Conservation (phyloP, 2,888 invertebrate genomes). For the Brenthis ino region DNA sequence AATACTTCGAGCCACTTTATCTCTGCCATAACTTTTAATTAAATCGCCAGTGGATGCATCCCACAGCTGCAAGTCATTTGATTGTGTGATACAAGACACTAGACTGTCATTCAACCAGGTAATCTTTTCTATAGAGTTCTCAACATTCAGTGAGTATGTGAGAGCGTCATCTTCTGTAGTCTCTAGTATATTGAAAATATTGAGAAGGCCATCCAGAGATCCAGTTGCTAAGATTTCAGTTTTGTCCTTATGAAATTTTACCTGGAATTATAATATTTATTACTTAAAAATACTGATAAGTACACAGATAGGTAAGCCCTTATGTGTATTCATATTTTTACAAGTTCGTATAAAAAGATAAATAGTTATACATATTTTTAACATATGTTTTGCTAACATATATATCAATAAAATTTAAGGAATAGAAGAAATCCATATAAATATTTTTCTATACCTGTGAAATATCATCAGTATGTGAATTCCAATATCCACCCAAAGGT, state of each 20-base stretch:
- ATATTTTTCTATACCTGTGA: slow-evolving; percentile 80
- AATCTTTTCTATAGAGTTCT: slow-evolving; percentile 87
- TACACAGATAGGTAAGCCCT: too few relatives aligned
- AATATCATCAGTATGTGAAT: slow-evolving; percentile 91
- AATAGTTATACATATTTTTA: background rate
- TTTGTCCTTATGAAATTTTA: slow-evolving; percentile 87
- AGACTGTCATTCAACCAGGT: slow-evolving; percentile 77
- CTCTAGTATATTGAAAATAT: slow-evolving; percentile 90
- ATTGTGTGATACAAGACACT: slow-evolving; percentile 87
- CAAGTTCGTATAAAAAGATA: too few relatives aligned
- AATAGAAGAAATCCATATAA: background rate
- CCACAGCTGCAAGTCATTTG: slow-evolving; percentile 87
- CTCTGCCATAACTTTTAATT: slow-evolving; percentile 80
- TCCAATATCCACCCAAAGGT: slow-evolving; percentile 90
- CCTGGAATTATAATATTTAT: slow-evolving; percentile 55
- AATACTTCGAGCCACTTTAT: slow-evolving; percentile 81
- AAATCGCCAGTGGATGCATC: slow-evolving; percentile 84
- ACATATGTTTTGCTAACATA: background rate
- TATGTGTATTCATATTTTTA: too few relatives aligned
- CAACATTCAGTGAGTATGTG: slow-evolving; percentile 88
- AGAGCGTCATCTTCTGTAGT: slow-evolving; percentile 91
- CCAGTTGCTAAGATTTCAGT: slow-evolving; percentile 87
- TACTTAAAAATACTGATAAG: background rate
- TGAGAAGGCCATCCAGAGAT: slow-evolving; percentile 92
- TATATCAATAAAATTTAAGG: too few relatives aligned